These are phyloP conservation scores for Drosophila simulans DNA, from an alignment of 1,140 invertebrate species.

Conservation along the genomic window DNA sequence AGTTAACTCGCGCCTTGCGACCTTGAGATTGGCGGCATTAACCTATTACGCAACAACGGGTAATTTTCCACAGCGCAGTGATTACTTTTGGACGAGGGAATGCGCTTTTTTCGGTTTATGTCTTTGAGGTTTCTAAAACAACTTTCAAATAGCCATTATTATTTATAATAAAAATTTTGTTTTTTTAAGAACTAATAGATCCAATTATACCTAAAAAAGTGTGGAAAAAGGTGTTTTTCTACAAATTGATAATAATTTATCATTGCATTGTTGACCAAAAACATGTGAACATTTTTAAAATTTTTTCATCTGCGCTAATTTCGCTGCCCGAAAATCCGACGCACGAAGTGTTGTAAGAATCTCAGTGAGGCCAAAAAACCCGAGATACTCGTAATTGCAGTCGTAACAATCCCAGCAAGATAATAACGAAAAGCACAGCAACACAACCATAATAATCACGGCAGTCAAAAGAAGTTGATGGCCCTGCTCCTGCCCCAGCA, in stretches of 20 bases:
- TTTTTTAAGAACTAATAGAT: too few relatives aligned
- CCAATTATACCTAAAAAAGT: too few relatives aligned
- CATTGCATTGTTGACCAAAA: too few relatives aligned
- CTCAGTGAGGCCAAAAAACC: slow-evolving; percentile 15
- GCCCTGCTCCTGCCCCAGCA: slow-evolving; percentile 63
- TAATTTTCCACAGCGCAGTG: slow-evolving; percentile 2
- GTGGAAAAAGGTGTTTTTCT: too few relatives aligned
- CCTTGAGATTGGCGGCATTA: slow-evolving; percentile 65
- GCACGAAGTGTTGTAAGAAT: slow-evolving; percentile 66
- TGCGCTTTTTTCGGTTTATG: neutral
- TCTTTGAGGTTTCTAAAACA: neutral
- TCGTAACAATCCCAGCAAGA: slow-evolving; percentile 26
- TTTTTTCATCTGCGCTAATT: slow-evolving; percentile 3
- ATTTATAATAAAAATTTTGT: too few relatives aligned
- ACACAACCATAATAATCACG: slow-evolving; percentile 27
- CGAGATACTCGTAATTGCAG: slow-evolving; percentile 41
- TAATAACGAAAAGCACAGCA: slow-evolving; percentile 26
- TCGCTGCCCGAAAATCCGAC: slow-evolving; percentile 1
- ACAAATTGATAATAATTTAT: too few relatives aligned
- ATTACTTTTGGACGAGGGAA: neutral
- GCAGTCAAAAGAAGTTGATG: slow-evolving; percentile 43
- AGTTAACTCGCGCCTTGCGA: slow-evolving; percentile 50
- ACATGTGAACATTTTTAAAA: too few relatives aligned
- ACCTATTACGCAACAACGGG: slow-evolving; percentile 42
- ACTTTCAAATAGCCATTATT: neutral